Evolutionary conservation across 2,797 vertebrate genomes (phyloP).

Genomic region (Manis pentadactyla): DNA sequence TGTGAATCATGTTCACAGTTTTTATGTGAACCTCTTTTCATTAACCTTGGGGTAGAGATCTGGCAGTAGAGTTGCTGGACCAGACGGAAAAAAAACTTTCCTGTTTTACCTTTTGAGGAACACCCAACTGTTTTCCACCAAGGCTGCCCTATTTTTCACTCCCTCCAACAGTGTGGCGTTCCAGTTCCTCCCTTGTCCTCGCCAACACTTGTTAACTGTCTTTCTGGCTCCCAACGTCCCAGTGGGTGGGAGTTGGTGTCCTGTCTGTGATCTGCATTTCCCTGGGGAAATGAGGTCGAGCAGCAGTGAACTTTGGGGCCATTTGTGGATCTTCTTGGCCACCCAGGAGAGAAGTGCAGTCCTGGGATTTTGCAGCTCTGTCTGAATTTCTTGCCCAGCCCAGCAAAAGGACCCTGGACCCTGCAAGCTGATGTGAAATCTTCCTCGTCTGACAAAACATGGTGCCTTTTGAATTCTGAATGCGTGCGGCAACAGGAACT

Average conservation of each 20-base stretch:
- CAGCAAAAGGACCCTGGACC: neutral
- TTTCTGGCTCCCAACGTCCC: neutral
- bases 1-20: neutral
- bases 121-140: neutral
- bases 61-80: neutral
- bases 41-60: neutral
- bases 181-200: neutral
- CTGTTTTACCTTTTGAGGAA: neutral
- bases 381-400: neutral
- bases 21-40: neutral
- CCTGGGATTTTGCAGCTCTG: neutral
- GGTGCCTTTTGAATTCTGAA: constrained; percentile 75
- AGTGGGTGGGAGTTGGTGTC: neutral
- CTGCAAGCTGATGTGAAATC: constrained; percentile 69
- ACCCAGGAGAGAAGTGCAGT: neutral
- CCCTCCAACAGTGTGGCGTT: rapidly evolving
- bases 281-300: neutral
- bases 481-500: constrained; percentile 72
- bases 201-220: neutral
- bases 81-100: neutral
- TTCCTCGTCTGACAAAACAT: constrained; percentile 81
- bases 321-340: neutral
- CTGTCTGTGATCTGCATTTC: no score
- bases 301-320: neutral
- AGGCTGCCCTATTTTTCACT: rapidly evolving